Percentiles rank a stretch among this genome's conserved stretches.
Conservation (phyloP, 2,888 invertebrate species). For the Apodemia hepburni region DNA sequence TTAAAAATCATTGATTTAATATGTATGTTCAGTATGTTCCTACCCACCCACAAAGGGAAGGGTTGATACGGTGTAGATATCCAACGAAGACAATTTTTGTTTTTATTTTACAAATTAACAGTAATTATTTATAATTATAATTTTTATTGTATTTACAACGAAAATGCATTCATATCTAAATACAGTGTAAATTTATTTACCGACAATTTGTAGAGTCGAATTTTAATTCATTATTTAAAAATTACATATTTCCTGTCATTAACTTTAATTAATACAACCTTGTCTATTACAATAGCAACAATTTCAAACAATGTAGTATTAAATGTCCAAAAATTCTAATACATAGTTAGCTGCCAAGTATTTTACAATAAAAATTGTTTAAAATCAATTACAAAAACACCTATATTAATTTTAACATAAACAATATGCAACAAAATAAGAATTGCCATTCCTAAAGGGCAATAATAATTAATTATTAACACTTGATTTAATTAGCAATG, state of each 20-base stretch:
- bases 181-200: background rate
- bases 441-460: background rate
- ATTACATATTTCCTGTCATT: background rate
- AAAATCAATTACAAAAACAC: background rate
- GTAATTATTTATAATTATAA: no score
- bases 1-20: no score
- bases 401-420: constrained; percentile 5
- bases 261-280: background rate
- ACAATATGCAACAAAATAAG: background rate
- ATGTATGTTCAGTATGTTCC: no score
- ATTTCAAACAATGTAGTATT: background rate
- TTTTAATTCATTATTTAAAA: background rate
- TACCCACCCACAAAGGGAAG: no score
- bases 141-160: no score
- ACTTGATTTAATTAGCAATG: background rate
- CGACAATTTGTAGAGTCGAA: no score
- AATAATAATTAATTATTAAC: constrained; percentile 7
- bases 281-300: background rate
- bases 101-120: no score
- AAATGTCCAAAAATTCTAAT: background rate
- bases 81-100: no score
- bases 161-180: background rate
- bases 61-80: no score
- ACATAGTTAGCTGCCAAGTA: background rate
- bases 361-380: constrained; percentile 3